Conservation (phyloP, 2,113 vertebrate species). For the Bubo scandiacus region DNA sequence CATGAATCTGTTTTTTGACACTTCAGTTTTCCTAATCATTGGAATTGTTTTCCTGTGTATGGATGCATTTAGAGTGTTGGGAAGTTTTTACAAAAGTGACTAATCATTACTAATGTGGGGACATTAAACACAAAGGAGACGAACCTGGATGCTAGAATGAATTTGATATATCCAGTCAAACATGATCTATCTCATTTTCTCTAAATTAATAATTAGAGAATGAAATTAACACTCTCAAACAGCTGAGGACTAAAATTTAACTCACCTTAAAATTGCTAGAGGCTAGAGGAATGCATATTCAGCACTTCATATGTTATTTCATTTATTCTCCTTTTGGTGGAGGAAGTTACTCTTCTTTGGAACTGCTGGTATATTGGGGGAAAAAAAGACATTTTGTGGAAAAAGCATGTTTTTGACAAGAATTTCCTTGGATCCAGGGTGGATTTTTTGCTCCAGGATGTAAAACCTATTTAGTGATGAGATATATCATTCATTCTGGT, state of each 20-base stretch:
- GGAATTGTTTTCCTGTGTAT: constrained; percentile 28
- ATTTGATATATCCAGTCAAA: neutral
- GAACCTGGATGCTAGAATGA: neutral
- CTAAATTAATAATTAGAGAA: neutral
- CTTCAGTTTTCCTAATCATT: constrained; percentile 38
- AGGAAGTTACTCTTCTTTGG: neutral
- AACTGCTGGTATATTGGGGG: neutral
- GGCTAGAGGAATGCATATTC: neutral
- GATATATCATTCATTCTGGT: neutral
- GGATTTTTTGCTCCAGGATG: neutral
- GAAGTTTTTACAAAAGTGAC: neutral
- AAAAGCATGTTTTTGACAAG: neutral
- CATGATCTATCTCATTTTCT: neutral
- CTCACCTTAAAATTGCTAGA: neutral
- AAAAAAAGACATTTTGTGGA: accelerated
- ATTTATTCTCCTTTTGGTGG: neutral
- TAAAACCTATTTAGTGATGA: neutral
- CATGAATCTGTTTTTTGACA: neutral
- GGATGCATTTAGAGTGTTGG: constrained; percentile 8
- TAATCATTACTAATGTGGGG: neutral
- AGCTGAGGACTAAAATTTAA: neutral
- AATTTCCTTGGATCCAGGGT: neutral
- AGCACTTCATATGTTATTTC: neutral
- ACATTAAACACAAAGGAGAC: neutral
- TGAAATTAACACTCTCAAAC: neutral